phyloP scores from a whole-genome alignment of 2,888 invertebrate species.

The Eilema depressum region DNA sequence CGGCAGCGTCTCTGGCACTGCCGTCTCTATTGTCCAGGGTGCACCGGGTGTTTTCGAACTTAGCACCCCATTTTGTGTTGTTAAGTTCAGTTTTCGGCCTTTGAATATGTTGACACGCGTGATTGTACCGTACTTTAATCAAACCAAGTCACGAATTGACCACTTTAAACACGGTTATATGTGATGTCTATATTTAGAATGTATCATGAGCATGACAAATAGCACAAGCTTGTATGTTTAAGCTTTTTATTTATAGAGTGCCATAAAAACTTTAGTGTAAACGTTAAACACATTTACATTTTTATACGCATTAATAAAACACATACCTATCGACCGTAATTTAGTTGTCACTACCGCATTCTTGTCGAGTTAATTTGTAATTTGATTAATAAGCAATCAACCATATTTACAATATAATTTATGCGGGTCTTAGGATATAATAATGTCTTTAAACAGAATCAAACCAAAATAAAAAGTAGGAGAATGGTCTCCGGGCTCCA shows the following conservation, averaged over 20 bases:
- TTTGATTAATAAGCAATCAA: not conserved
- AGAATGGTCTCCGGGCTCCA: no score
- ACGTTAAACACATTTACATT: not conserved
- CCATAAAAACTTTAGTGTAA: not conserved
- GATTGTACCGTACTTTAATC: not conserved
- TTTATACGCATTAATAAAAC: not conserved
- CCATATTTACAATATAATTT: not conserved
- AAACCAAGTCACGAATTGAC: not conserved
- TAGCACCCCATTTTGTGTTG: no score
- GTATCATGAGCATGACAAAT: not conserved
- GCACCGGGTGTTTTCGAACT: no score
- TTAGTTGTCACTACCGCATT: constrained; percentile 8
- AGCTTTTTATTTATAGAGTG: constrained; percentile 3
- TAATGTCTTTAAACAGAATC: not conserved
- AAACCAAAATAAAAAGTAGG: not conserved
- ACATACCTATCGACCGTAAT: not conserved
- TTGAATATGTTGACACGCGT: not conserved
- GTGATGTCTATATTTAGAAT: not conserved
- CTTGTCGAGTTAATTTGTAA: not conserved
- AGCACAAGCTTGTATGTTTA: not conserved
- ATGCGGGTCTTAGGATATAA: not conserved
- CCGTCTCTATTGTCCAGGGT: no score
- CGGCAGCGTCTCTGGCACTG: no score
- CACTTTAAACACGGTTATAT: not conserved
- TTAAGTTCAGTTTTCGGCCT: no score